phyloP scores from a whole-genome alignment of 2,797 vertebrate genomes.

The Decapterus maruadsi region DNA sequence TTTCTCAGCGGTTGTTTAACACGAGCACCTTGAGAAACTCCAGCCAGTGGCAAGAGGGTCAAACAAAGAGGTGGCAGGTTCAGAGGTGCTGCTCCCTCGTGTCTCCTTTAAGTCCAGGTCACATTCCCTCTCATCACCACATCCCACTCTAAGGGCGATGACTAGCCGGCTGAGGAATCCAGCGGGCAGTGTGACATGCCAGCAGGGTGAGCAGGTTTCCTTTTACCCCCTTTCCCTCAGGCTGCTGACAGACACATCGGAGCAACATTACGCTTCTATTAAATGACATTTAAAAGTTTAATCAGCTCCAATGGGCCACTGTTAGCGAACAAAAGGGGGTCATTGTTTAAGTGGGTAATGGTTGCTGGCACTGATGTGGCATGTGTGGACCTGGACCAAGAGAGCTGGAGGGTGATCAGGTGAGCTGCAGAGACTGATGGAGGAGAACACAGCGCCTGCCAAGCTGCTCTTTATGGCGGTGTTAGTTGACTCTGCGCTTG shows the following conservation, averaged over 20 bases:
- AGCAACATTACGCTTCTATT: conserved; percentile 76
- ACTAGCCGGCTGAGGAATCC: conserved; percentile 46
- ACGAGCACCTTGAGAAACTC: conserved; percentile 30
- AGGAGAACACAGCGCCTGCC: conserved; percentile 37
- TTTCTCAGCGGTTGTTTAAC: conserved; percentile 19
- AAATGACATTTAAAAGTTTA: conserved; percentile 85
- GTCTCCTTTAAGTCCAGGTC: conserved; percentile 54
- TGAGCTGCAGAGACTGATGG: conserved; percentile 60
- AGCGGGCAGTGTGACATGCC: conserved; percentile 48
- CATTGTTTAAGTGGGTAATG: conserved; percentile 75
- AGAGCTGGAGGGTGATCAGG: conserved; percentile 58
- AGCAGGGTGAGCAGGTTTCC: conserved; percentile 68
- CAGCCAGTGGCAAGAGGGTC: conserved; percentile 20
- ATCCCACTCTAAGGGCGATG: conserved; percentile 46
- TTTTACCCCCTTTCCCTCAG: conserved; percentile 57
- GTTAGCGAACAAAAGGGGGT: conserved; percentile 72
- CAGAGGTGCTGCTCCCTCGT: conserved; percentile 39
- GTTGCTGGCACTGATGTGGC: conserved; percentile 48
- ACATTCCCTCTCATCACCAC: conserved; percentile 59
- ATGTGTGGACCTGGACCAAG: conserved; percentile 54
- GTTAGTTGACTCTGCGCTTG: conserved; percentile 4
- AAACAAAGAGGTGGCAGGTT: conserved; percentile 41
- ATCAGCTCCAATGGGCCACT: conserved; percentile 76
- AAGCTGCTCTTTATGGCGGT: conserved; percentile 19
- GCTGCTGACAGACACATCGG: conserved; percentile 72